Evolutionary conservation across 2,888 invertebrate genomes (phyloP).

Genomic region (Azorinus chamasolen): DNA sequence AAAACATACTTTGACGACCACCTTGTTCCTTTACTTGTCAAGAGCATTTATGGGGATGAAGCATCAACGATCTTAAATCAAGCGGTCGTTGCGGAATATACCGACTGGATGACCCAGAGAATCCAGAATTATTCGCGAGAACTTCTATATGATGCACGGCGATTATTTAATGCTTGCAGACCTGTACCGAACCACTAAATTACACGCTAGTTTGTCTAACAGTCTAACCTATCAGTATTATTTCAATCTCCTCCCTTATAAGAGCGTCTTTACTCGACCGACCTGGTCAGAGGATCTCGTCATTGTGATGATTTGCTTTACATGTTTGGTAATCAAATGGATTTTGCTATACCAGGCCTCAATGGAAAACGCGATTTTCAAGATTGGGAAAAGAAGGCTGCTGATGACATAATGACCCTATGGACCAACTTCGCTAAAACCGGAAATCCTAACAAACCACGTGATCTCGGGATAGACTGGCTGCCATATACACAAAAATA

Average conservation of each 20-base stretch:
- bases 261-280: conserved; percentile 92
- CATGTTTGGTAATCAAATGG: conserved; percentile 90
- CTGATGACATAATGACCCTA: conserved; percentile 95
- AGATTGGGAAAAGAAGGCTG: conserved; percentile 93
- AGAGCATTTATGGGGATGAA: conserved; percentile 9
- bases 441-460: conserved; percentile 87
- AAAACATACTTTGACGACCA: not conserved
- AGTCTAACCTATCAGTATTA: conserved; percentile 45
- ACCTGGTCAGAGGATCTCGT: conserved; percentile 95
- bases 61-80: conserved; percentile 20
- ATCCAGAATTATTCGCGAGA: conserved; percentile 30
- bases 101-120: conserved; percentile 42
- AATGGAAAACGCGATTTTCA: conserved; percentile 88
- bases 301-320: conserved; percentile 98
- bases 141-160: conserved; percentile 47
- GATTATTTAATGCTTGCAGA: conserved; percentile 62
- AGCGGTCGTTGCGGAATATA: conserved; percentile 48
- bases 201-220: conserved; percentile 35
- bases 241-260: conserved; percentile 89
- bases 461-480: no score
- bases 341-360: not conserved
- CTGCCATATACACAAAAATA: no score
- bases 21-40: not conserved
- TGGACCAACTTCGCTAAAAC: conserved; percentile 98
- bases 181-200: conserved; percentile 18